Evolutionary conservation across 2,797 vertebrate genomes (phyloP).

Genomic region (Percopsis omiscomaycus): DNA sequence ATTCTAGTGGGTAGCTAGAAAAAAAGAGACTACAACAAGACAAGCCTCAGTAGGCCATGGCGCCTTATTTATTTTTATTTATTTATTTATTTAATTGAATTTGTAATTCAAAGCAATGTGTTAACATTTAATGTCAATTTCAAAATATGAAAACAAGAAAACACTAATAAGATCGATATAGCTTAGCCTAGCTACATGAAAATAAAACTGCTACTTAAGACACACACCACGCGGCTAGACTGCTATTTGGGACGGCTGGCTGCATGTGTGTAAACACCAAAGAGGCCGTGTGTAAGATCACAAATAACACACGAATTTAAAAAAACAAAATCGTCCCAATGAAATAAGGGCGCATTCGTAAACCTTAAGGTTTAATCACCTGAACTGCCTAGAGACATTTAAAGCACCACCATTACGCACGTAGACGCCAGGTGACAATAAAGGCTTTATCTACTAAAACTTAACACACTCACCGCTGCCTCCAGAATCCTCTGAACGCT

Average conservation of each 20-base stretch:
- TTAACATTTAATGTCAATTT: no score
- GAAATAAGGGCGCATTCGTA: not conserved
- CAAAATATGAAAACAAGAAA: no score
- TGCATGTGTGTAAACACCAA: slow-evolving; percentile 34
- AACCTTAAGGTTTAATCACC: not conserved
- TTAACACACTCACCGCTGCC: slow-evolving; percentile 58
- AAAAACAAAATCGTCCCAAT: not conserved
- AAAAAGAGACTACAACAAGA: no score
- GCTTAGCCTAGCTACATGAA: no score
- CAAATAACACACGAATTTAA: not conserved
- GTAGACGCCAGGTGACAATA: slow-evolving; percentile 37
- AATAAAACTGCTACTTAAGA: no score
- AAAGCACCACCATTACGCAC: slow-evolving; percentile 2
- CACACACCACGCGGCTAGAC: no score
- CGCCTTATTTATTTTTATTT: no score
- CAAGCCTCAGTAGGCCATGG: no score
- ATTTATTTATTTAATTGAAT: no score
- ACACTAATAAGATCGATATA: no score
- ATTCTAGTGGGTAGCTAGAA: not conserved
- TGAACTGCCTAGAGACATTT: not conserved
- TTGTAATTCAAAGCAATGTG: no score
- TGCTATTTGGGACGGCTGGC: no score
- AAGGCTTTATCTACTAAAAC: slow-evolving; percentile 38
- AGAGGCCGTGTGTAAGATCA: slow-evolving; percentile 46
- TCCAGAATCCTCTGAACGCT: slow-evolving; percentile 35